These are phyloP conservation scores for Hydroisotoma schaefferi DNA, from an alignment of 2,888 invertebrate genomes.

Conservation along the genomic window DNA sequence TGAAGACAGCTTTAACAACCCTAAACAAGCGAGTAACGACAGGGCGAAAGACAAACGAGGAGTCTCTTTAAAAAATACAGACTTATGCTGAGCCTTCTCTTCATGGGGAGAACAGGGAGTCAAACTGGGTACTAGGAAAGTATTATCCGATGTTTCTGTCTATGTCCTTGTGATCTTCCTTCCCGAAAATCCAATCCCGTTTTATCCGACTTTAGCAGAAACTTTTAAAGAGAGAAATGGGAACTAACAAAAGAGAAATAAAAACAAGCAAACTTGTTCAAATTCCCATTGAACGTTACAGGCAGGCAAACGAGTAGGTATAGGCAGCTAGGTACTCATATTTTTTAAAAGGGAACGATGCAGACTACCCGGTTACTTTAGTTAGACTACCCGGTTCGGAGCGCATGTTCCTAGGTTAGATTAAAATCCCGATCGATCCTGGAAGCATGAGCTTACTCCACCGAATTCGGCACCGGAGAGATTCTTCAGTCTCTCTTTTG, in stretches of 20 bases:
- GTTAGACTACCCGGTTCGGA: too few relatives aligned
- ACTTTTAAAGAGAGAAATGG: not conserved
- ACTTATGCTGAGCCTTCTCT: not conserved
- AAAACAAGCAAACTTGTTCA: constrained; percentile 10
- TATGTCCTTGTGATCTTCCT: not conserved
- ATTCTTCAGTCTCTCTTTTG: constrained; percentile 12
- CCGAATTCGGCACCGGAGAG: constrained; percentile 24
- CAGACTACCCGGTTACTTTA: constrained; percentile 1
- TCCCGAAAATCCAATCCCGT: not conserved
- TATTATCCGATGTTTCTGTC: constrained; percentile 6
- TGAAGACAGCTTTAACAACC: not conserved
- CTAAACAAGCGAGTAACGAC: constrained; percentile 3
- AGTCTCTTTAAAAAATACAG: not conserved
- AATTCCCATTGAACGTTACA: too few relatives aligned
- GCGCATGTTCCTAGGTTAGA: constrained; percentile 22
- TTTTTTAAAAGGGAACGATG: constrained; percentile 9
- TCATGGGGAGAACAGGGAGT: not conserved
- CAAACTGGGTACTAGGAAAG: not conserved
- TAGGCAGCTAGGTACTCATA: constrained; percentile 7
- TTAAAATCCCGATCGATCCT: constrained; percentile 37
- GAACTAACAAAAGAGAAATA: constrained; percentile 3
- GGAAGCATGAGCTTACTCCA: constrained; percentile 34
- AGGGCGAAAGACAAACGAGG: constrained; percentile 3
- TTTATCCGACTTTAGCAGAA: not conserved
- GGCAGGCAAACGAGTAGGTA: too few relatives aligned